A percentile compares a stretch with the other conserved stretches of the same genome.
Evolutionary conservation across 2,888 invertebrate genomes (phyloP).

Genomic region (Lithodes maja): DNA sequence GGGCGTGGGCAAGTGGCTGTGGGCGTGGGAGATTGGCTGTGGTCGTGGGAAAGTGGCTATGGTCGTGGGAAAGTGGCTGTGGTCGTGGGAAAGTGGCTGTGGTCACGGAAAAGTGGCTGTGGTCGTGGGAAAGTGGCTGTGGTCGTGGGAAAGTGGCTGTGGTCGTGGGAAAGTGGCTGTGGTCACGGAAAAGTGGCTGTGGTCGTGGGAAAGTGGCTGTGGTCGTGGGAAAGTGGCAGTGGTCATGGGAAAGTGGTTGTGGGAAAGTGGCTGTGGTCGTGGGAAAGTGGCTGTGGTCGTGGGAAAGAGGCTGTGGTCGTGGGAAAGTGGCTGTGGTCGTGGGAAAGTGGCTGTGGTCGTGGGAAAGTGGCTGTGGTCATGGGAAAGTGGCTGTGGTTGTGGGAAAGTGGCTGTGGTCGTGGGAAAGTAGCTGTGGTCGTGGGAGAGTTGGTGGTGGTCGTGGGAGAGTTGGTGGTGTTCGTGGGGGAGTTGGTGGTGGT

Average conservation of each 20-base stretch:
- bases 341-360: too few species aligned
- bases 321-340: too few species aligned
- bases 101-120: neutral
- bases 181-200: neutral
- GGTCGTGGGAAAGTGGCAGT: too few species aligned
- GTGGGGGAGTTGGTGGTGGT: too few species aligned
- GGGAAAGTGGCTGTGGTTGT: too few species aligned
- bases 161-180: neutral
- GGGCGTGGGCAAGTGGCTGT: neutral
- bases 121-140: neutral
- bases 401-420: too few species aligned
- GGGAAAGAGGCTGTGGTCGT: too few species aligned
- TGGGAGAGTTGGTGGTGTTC: too few species aligned
- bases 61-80: neutral
- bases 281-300: neutral
- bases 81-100: neutral
- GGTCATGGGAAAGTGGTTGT: neutral
- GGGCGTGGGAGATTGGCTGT: neutral
- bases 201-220: too few species aligned
- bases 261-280: neutral
- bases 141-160: neutral
- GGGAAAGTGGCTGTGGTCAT: too few species aligned
- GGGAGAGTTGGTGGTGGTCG: too few species aligned
- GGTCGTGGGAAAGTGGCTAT: slow-evolving; percentile 22
- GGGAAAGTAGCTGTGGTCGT: too few species aligned